A percentile compares a stretch with the other conserved stretches of the same genome.
These are phyloP conservation scores for Dasyornis broadbenti DNA, from an alignment of 2,113 vertebrate species.

Conservation along the genomic window DNA sequence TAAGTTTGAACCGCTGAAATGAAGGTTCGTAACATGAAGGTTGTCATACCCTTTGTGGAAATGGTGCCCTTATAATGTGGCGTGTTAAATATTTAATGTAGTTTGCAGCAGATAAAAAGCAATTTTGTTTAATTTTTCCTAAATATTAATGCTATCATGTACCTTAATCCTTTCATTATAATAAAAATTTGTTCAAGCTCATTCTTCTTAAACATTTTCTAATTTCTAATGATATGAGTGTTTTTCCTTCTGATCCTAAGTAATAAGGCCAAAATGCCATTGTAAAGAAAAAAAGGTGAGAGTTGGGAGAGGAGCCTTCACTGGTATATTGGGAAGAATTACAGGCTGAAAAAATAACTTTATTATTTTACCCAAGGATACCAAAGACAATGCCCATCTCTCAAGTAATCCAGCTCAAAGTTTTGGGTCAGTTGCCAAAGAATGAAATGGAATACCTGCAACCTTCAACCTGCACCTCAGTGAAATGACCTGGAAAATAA, in stretches of 20 bases:
- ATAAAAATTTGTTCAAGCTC: conserved; percentile 64
- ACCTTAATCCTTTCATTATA: conserved; percentile 62
- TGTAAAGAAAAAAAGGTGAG: neutral
- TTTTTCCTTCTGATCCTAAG: conserved; percentile 42
- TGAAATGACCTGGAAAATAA: conserved; percentile 40
- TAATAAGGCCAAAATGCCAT: conserved; percentile 17
- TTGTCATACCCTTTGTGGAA: conserved; percentile 8
- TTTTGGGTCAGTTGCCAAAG: conserved; percentile 31
- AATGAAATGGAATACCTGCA: conserved; percentile 24
- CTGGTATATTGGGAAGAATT: neutral
- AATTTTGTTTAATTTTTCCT: conserved; percentile 66
- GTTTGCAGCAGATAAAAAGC: conserved; percentile 62
- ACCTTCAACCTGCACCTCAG: conserved; percentile 2
- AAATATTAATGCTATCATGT: conserved; percentile 70
- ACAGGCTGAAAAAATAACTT: neutral
- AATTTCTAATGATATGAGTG: conserved; percentile 36
- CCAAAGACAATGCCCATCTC: neutral
- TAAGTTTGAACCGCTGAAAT: neutral
- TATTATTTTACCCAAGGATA: neutral
- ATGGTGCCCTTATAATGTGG: neutral
- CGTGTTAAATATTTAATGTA: conserved; percentile 66
- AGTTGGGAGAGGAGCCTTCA: neutral
- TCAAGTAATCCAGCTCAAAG: neutral
- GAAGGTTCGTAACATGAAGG: neutral
- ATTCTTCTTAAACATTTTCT: conserved; percentile 55